Evolutionary conservation across 1,140 invertebrate genomes (phyloP), one percentile per base, ranked within the genome.

Genomic region (Solenopsis fugax): DNA sequence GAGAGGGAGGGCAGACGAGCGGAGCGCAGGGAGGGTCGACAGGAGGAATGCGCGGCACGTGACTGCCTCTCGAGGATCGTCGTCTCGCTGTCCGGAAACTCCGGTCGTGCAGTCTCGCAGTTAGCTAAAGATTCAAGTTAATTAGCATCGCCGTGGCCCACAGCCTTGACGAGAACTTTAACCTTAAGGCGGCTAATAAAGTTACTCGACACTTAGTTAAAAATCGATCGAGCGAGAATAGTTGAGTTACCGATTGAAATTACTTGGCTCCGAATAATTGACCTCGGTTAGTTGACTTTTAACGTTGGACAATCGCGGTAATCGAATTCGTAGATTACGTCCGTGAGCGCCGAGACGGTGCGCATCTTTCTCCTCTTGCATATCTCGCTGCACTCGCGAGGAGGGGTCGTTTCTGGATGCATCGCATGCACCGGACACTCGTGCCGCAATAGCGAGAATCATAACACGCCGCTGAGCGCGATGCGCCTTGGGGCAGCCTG

Each of bases 41-140:
- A 76, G 85, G 88, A 76, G 85, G 88, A 89, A 90, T 89, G 89
- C 56, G 48, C 60, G 88, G 77, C 75, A 90, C 80, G 84, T 85
- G 71, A 89, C 21, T 88, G 65, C 34, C 52, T 72, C 62, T 69
- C 52, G 67, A 73, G 41, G 41, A 58, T 82, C 21, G 80, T 52
- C 45, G 80, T 52, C 45, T 78, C 45, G 24, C 16, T 54, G 56
- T 69, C 37, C 24, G 80, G 67, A 60, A 71, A 82, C 37, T n/a
- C 37, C 52, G 78, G n/a, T 41, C 29, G 48, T 13, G 29, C 18
- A 24, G 12, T 21, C 10, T 54, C 21, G 37, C 13, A 7, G 9
- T 69, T 69, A 54, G n/a, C 13, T 52, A 29, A 10, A 52, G 48
- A 80, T 80, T 56, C n/a, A 24, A 80, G n/a, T 80, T 41, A 24